Evolutionary conservation across 1,140 invertebrate genomes (phyloP).

Genomic region (Brachystomella parvula): DNA sequence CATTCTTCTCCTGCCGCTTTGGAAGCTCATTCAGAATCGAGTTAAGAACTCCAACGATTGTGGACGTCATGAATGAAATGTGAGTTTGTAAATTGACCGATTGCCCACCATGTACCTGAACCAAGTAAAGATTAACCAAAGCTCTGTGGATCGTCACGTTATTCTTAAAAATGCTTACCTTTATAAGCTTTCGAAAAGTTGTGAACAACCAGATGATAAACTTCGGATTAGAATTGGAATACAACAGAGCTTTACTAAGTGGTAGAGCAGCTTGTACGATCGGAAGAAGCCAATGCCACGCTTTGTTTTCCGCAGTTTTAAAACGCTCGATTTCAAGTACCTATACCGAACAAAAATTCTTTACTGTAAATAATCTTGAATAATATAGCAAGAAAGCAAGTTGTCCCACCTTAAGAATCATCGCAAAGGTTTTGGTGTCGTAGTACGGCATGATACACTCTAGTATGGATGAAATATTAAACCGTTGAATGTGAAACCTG

Average conservation of each 20-base stretch:
- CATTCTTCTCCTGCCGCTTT: background rate
- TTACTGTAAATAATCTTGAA: background rate
- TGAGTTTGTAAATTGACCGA: slow-evolving; percentile 18
- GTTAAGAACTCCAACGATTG: slow-evolving; percentile 31
- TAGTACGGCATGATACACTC: slow-evolving; percentile 79
- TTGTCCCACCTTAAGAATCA: slow-evolving; percentile 51
- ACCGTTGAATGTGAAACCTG: slow-evolving; percentile 78
- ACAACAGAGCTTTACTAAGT: slow-evolving; percentile 21
- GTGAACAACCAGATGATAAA: slow-evolving; percentile 34
- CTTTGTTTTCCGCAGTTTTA: background rate
- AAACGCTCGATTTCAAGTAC: slow-evolving; percentile 24
- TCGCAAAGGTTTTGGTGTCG: slow-evolving; percentile 77
- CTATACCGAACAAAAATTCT: slow-evolving; percentile 6
- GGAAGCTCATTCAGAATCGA: slow-evolving; percentile 13
- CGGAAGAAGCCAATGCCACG: slow-evolving; percentile 34
- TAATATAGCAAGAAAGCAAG: background rate
- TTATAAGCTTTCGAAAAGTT: slow-evolving; percentile 19
- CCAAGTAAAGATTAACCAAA: slow-evolving; percentile 4
- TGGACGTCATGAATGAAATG: slow-evolving; percentile 29
- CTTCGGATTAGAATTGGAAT: slow-evolving; percentile 14
- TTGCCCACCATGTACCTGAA: slow-evolving; percentile 23
- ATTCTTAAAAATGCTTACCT: slow-evolving; percentile 13
- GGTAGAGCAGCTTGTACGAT: slow-evolving; percentile 18
- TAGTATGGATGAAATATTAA: slow-evolving; percentile 72
- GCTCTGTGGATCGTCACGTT: too few relatives aligned